A percentile compares a stretch with the other conserved stretches of the same genome.
Conservation (phyloP, 2,113 vertebrate genomes). For the Cnemophilus loriae region DNA sequence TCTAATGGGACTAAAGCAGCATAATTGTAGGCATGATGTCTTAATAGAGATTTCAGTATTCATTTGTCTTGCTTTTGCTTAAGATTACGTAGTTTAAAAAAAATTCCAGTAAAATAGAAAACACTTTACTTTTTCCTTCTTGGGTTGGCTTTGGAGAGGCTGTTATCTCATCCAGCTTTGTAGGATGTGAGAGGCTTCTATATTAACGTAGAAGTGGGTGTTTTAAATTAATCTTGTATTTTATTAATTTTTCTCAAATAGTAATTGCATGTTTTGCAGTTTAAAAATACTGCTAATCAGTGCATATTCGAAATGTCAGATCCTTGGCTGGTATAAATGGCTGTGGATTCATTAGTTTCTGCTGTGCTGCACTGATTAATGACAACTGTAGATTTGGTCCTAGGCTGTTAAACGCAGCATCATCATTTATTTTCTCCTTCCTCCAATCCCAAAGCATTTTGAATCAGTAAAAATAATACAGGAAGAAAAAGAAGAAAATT, state of each 20-base stretch:
- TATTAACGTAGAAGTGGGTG: not conserved
- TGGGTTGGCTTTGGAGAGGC: not conserved
- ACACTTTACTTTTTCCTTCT: not conserved
- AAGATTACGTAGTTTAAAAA: not conserved
- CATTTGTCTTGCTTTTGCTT: not conserved
- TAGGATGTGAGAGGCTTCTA: not conserved
- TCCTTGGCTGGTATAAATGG: not conserved
- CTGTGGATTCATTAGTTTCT: constrained; percentile 16
- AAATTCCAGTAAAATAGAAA: not conserved
- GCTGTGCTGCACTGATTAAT: constrained; percentile 2
- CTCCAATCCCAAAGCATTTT: not conserved
- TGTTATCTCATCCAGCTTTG: not conserved
- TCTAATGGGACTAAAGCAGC: not conserved
- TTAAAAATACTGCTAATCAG: constrained; percentile 24
- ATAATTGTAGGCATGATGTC: not conserved
- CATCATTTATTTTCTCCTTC: not conserved
- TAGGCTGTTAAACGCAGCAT: not conserved
- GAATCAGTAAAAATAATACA: not conserved
- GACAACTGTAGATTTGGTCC: not conserved
- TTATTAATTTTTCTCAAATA: constrained; percentile 10
- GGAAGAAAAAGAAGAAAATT: not conserved
- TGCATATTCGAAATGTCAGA: not conserved
- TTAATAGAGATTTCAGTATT: not conserved
- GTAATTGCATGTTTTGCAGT: not conserved
- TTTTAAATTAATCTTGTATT: not conserved